Evolutionary conservation across 2,797 vertebrate species (phyloP), one percentile per base, ranked within the genome.

Genomic region (Gallinago solitaria): DNA sequence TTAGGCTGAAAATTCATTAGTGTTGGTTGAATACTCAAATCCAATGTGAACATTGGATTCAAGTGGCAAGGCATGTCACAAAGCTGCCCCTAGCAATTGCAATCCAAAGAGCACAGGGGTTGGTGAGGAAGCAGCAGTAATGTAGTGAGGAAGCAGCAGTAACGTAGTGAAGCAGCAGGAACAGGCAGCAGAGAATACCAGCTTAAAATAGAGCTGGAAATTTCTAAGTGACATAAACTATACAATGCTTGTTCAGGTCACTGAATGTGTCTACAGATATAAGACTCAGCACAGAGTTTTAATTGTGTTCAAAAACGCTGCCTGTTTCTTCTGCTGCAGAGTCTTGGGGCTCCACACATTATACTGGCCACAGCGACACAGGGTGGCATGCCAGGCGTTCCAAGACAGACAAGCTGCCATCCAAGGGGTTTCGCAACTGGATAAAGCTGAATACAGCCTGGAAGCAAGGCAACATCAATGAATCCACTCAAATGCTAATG

Each of bases 181-280:
- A 61, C 4, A 91, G 61, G 79, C 90, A 96, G 75, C 71, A 83
- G 76, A 93, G 69, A 60, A 91, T 51, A 27, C 28, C 78, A 74
- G 63, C 63, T 94, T 74, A 75, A n/a, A 50, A 87, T 4, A 86
- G 48, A 88, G 74, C 60, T 81, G 61, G 15, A 75, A 91, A 23
- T 84, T 94, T 88, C 59, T 28, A 90, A 91, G 74, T 79, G 86
- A 93, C 88, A 94, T 28, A n/a, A 86, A 90, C 70, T 90, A 54
- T 15, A 70, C 21, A 73, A 51, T 80, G 75, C 87, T 93, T 78
- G 90, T 15, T 78, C 73, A 94, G 90, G 87, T 93, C 93, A 96
- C 77, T 30, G 80, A 90, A 33, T 3, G 7, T 1, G 74, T 90
- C 94, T 89, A 84, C 77, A 79, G 61, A 69, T 3, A 0, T 91